Base-by-base conservation (phyloP, 2,888 invertebrate genomes). In the Axea sp. region DNA sequence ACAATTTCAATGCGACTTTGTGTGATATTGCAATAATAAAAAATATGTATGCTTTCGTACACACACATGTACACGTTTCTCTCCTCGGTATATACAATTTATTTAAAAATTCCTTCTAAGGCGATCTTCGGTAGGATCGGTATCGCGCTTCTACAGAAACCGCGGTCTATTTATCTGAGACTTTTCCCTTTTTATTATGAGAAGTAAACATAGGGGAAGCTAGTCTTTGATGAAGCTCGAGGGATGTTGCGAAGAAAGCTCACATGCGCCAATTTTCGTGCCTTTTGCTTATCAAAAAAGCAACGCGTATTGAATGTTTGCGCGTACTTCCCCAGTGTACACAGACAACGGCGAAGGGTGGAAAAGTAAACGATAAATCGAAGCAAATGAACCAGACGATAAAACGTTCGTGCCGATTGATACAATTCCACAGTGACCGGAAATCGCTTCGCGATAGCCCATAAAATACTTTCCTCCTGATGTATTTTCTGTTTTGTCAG, bases 361-460 rank as follows among this genome's bases (percentile, higher is more conserved):
- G 31, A 53, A 62, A 67, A 68, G 73, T 51, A 64, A 73, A 73
- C 62, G 55, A 68, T 57, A 68, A 73, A 73, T 68, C 57, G 64
- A 51, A 62, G 37, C 62, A 67, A 73, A 68, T 68, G 60, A 73
- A 67, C 39, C 62, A 49, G 39, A 55, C 49, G 67, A 68, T 68
- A 49, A 55, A 62, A 62, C 49, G 33, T 35, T 55, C 30, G 24
- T 47, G 41, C 31, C 62, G 68, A 62, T 68, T 64, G 68, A 62
- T 68, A 55, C 55, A 59, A 37, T 51, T 39, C 73, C 45, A 64
- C 55, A 12, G 43, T 62, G 55, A 68, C 62, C 73, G 68, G 73
- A 73, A 68, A 68, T 67, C 62, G 62, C 43, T 33, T 62, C 68
- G 51, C 41, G 59, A 57, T 51, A 62, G 53, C 51, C 57, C 68